These are phyloP conservation scores for Furcifer pardalis DNA, from an alignment of 2,797 vertebrate genomes.

Conservation along the genomic window DNA sequence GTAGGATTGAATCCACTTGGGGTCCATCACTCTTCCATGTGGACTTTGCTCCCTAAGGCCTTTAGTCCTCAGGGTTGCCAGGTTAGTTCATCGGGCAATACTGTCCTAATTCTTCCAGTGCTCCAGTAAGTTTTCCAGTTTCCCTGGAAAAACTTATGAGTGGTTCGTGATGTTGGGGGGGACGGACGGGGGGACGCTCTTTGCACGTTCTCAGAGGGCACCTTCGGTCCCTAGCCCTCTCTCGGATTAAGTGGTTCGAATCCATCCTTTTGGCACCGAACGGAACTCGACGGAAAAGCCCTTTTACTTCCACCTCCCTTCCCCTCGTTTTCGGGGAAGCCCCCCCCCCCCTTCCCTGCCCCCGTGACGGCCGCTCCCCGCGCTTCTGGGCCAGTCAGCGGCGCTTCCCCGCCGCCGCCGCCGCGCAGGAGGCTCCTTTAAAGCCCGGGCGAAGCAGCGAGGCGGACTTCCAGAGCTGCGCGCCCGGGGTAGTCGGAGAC, in stretches of 20 bases:
- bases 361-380: neutral
- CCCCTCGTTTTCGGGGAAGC: neutral
- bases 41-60: no score
- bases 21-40: no score
- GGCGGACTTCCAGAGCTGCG: neutral
- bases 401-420: neutral
- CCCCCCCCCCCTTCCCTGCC: neutral
- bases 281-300: no score
- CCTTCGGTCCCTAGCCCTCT: neutral
- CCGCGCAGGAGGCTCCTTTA: slow-evolving; percentile 27
- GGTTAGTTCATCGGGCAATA: no score
- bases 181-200: neutral
- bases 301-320: neutral
- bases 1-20: no score
- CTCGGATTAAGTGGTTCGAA: no score
- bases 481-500: neutral
- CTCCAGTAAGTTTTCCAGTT: no score
- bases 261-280: no score
- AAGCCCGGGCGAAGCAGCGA: slow-evolving; percentile 19
- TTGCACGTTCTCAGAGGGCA: neutral
- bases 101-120: no score
- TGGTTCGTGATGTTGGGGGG: neutral
- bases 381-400: neutral
- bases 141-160: no score
- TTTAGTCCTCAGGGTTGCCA: no score